Evolutionary conservation across 1,140 invertebrate species (phyloP).

Genomic region (Euura saliciscinereae): DNA sequence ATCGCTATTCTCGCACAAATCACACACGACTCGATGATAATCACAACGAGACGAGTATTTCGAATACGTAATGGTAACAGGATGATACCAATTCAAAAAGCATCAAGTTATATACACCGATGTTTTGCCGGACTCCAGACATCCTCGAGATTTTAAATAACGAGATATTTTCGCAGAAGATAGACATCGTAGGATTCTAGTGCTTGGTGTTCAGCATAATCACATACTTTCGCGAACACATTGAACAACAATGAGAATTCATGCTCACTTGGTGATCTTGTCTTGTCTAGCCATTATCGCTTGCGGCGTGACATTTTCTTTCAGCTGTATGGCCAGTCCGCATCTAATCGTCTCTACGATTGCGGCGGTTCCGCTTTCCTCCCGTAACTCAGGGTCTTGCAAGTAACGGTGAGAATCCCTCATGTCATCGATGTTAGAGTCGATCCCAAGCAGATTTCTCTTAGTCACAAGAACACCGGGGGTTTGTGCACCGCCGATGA

Average conservation of each 20-base stretch:
- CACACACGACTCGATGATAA: too few relatives aligned
- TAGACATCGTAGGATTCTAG: background rate
- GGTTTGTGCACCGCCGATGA: conserved; percentile 88
- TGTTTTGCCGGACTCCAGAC: background rate
- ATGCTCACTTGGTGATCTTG: conserved; percentile 71
- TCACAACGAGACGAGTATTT: background rate
- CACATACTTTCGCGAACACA: background rate
- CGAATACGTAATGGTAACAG: background rate
- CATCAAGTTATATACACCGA: background rate
- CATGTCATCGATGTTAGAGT: conserved; percentile 51
- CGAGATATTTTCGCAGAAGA: background rate
- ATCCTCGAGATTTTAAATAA: background rate
- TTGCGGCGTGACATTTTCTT: conserved; percentile 77
- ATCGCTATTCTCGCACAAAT: background rate
- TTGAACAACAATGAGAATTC: conserved; percentile 5
- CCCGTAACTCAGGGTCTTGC: conserved; percentile 66
- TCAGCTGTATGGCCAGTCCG: conserved; percentile 85
- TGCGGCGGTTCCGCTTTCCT: conserved; percentile 86
- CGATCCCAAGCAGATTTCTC: conserved; percentile 59
- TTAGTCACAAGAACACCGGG: conserved; percentile 71
- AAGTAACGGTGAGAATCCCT: conserved; percentile 53
- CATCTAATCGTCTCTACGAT: conserved; percentile 85
- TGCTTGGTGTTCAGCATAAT: background rate
- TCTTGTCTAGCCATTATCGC: conserved; percentile 78
- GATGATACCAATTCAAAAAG: background rate